A percentile compares a stretch with the other conserved stretches of the same genome.
phyloP scores from a whole-genome alignment of 2,888 invertebrate species.

The Tetheella fluctuosa region DNA sequence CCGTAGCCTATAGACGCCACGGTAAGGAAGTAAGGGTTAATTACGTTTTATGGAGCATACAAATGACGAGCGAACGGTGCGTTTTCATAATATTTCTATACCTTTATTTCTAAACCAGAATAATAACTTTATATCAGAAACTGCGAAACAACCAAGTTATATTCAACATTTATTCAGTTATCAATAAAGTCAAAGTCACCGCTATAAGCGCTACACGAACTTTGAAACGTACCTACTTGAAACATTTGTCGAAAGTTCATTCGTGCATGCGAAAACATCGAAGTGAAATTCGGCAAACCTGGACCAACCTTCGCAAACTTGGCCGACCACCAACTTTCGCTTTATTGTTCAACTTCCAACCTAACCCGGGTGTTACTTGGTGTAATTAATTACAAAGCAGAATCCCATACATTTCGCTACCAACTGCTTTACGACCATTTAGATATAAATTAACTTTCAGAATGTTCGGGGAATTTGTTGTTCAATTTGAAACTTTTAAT shows the following conservation, averaged over 20 bases:
- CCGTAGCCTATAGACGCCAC: too few relatives aligned
- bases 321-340: conserved; percentile 45
- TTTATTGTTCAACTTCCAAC: conserved; percentile 61
- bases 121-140: background rate
- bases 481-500: conserved; percentile 15
- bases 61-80: too few relatives aligned
- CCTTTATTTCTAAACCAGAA: too few relatives aligned
- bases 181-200: conserved; percentile 8
- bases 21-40: too few relatives aligned
- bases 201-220: conserved; percentile 9
- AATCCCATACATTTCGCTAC: conserved; percentile 40
- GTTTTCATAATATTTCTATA: too few relatives aligned
- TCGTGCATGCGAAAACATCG: conserved; percentile 34
- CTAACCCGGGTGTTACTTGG: conserved; percentile 41
- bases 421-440: conserved; percentile 36
- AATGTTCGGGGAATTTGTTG: conserved; percentile 22
- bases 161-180: background rate
- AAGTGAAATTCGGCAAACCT: conserved; percentile 21
- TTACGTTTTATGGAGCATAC: too few relatives aligned
- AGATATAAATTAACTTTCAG: conserved; percentile 43
- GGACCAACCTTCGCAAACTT: conserved; percentile 37
- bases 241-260: conserved; percentile 25
- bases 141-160: background rate
- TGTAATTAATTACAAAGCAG: conserved; percentile 64
- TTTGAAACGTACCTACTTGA: conserved; percentile 14